Evolutionary conservation across 2,113 vertebrate species (phyloP).

Genomic region (Mormyrus iriodes): DNA sequence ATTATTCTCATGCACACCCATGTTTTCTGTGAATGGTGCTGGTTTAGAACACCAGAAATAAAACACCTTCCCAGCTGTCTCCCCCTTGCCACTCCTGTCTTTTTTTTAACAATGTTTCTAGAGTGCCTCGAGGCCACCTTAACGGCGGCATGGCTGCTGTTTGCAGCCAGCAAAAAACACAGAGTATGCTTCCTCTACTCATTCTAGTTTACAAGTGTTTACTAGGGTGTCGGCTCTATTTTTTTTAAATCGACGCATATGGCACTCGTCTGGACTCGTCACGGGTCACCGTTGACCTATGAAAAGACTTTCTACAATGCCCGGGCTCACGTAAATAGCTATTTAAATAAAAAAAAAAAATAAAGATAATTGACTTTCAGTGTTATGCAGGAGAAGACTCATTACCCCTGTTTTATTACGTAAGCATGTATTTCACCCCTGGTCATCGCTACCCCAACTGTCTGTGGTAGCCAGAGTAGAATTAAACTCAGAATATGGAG

Average conservation of each 20-base stretch:
- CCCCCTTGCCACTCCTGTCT: not conserved
- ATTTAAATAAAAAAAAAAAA: not conserved
- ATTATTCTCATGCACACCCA: not conserved
- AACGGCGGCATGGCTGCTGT: not conserved
- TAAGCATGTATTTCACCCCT: not conserved
- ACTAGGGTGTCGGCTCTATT: not conserved
- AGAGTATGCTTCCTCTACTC: no score
- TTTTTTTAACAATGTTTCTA: not conserved
- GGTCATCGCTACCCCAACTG: not conserved
- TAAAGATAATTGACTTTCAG: not conserved
- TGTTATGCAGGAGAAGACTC: not conserved
- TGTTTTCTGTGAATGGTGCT: not conserved
- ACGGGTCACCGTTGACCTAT: not conserved
- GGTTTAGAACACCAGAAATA: not conserved
- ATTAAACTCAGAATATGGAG: not conserved
- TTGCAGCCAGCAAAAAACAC: not conserved
- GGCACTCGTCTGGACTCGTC: not conserved
- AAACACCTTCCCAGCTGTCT: not conserved
- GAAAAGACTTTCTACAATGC: not conserved
- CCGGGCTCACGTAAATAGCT: not conserved
- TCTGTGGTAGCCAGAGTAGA: not conserved
- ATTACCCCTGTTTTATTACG: not conserved
- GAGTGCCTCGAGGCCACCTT: not conserved
- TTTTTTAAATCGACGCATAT: not conserved
- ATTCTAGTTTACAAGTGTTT: not conserved